Evolutionary conservation across 2,888 invertebrate species (phyloP).

Genomic region (Prosopocoilus inquinatus): DNA sequence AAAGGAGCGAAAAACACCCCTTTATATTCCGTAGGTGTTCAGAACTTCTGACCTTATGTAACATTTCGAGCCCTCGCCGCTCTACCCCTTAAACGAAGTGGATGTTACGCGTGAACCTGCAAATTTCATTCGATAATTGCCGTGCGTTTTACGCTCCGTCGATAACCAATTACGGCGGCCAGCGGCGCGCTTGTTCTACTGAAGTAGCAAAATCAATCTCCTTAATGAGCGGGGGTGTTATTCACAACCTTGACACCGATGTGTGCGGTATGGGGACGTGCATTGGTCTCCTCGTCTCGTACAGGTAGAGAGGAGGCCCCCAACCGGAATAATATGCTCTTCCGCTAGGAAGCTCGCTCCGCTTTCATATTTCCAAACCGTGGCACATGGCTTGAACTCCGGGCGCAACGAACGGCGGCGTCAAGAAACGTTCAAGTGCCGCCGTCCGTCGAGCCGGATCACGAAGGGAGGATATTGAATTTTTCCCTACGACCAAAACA

Average conservation of each 20-base stretch:
- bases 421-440: slow-evolving; percentile 10
- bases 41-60: too few relatives aligned
- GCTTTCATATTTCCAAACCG: slow-evolving; percentile 22
- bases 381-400: background rate
- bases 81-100: too few relatives aligned
- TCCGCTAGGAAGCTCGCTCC: slow-evolving; percentile 21
- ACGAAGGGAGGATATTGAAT: too few relatives aligned
- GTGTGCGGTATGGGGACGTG: slow-evolving; percentile 14
- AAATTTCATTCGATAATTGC: too few relatives aligned
- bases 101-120: too few relatives aligned
- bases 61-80: too few relatives aligned
- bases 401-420: slow-evolving; percentile 8
- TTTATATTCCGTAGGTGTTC: too few relatives aligned
- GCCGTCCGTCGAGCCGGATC: background rate
- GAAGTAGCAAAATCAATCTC: background rate
- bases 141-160: too few relatives aligned
- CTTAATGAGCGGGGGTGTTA: slow-evolving; percentile 8
- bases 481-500: too few relatives aligned
- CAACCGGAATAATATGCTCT: slow-evolving; percentile 24
- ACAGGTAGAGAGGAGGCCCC: slow-evolving; percentile 18
- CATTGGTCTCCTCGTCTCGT: slow-evolving; percentile 17
- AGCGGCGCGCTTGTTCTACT: too few relatives aligned
- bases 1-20: too few relatives aligned
- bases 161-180: too few relatives aligned
- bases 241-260: slow-evolving; percentile 19